These are phyloP conservation scores for Siderastrea siderea DNA, from an alignment of 92 coral and sea anemone genomes.

Conservation along the genomic window DNA sequence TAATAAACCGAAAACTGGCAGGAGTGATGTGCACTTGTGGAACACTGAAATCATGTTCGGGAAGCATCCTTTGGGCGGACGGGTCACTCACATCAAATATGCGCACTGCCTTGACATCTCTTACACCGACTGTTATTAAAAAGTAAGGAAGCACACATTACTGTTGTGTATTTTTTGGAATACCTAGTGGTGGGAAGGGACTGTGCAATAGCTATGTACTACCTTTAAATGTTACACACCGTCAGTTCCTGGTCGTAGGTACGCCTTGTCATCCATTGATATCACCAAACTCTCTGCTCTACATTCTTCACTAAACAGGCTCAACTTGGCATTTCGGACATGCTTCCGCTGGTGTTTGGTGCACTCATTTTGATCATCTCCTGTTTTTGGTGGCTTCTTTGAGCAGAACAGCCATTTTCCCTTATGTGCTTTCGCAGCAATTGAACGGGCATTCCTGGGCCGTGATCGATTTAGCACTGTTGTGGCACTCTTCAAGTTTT, in stretches of 20 bases:
- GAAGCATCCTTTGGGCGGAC: neutral
- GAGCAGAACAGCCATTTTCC: conserved; percentile 66
- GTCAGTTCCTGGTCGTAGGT: neutral
- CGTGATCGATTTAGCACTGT: conserved; percentile 60
- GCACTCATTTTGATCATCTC: conserved; percentile 20
- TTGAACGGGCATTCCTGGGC: conserved; percentile 59
- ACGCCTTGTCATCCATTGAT: neutral
- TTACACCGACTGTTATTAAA: conserved; percentile 65
- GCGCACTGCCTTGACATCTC: conserved; percentile 37
- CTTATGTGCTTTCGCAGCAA: conserved; percentile 38
- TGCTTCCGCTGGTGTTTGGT: conserved; percentile 70
- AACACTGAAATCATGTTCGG: neutral
- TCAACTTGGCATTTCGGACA: conserved; percentile 35
- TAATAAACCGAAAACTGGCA: neutral
- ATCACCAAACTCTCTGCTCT: conserved; percentile 13
- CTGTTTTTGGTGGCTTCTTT: conserved; percentile 69
- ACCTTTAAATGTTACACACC: too few species aligned
- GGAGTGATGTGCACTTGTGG: neutral
- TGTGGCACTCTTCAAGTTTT: conserved; percentile 39
- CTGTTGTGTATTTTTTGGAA: too few species aligned
- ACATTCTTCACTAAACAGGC: conserved; percentile 9
- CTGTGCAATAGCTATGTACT: too few species aligned
- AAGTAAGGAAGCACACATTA: too few species aligned
- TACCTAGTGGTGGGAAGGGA: too few species aligned
- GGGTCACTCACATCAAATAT: neutral